These are phyloP conservation scores for Trachelus troglodyta DNA, from an alignment of 2,888 invertebrate species.

Conservation along the genomic window DNA sequence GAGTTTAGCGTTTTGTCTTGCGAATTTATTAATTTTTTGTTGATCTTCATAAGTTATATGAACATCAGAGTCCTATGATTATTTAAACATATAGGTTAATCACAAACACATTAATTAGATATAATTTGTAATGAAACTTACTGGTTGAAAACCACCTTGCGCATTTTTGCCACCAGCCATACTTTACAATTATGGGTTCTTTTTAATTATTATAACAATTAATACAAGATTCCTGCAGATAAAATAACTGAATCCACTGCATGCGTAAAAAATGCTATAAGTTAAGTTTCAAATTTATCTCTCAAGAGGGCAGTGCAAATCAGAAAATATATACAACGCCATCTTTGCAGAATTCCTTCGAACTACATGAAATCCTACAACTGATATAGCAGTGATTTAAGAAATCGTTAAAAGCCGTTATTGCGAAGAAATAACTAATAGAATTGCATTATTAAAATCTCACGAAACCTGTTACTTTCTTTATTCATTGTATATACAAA, in stretches of 20 bases:
- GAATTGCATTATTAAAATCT: background rate
- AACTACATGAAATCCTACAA: background rate
- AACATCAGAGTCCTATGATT: slow-evolving; percentile 83
- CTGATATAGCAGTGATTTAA: background rate
- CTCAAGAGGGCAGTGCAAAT: background rate
- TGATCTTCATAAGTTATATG: slow-evolving; percentile 97
- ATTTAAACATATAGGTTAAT: slow-evolving; percentile 34
- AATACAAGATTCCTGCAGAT: background rate
- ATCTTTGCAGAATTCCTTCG: background rate
- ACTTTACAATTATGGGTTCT: slow-evolving; percentile 12
- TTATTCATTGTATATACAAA: background rate
- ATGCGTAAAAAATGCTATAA: background rate
- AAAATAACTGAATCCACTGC: background rate
- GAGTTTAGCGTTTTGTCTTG: slow-evolving; percentile 90
- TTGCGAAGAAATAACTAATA: background rate
- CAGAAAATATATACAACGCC: background rate
- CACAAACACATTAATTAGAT: slow-evolving; percentile 20
- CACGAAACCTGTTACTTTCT: background rate
- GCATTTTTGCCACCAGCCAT: slow-evolving; percentile 55
- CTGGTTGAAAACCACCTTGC: slow-evolving; percentile 78
- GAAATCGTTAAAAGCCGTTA: background rate
- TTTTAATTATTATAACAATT: background rate
- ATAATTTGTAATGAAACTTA: slow-evolving; percentile 58
- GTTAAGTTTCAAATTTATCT: background rate
- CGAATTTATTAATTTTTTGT: slow-evolving; percentile 97